These are phyloP conservation scores for Eumaeus atala DNA, from an alignment of 1,140 invertebrate genomes.

Conservation along the genomic window DNA sequence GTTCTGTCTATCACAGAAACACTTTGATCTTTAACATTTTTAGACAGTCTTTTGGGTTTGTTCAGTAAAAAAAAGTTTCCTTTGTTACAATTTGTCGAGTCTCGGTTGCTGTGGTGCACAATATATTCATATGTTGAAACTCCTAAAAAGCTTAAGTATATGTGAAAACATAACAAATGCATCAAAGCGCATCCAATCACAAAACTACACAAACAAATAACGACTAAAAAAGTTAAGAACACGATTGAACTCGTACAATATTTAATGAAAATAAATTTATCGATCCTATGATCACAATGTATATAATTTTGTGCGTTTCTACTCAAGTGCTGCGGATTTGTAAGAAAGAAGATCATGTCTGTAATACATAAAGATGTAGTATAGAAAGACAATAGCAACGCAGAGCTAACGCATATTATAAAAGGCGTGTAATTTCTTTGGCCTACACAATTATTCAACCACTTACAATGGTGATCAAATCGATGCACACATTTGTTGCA, in stretches of 20 bases:
- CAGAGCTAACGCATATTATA: constrained; percentile 88
- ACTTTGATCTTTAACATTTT: constrained; percentile 16
- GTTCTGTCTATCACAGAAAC: constrained; percentile 25
- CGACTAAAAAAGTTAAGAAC: constrained; percentile 79
- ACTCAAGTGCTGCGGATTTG: constrained; percentile 73
- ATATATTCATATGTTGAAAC: constrained; percentile 94
- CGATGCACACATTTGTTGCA: constrained; percentile 97
- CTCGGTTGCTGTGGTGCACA: constrained; percentile 23
- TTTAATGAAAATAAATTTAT: constrained; percentile 29
- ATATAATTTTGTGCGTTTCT: constrained; percentile 57
- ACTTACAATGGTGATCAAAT: constrained; percentile 98
- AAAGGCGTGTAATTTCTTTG: constrained; percentile 92
- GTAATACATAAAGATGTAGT: constrained; percentile 80
- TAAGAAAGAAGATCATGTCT: constrained; percentile 79
- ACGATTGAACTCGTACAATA: constrained; percentile 59
- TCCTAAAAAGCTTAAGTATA: constrained; percentile 88
- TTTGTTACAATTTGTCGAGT: constrained; percentile 15
- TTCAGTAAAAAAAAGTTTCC: neutral
- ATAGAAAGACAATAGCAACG: constrained; percentile 82
- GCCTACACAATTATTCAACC: constrained; percentile 98
- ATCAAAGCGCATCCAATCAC: constrained; percentile 85
- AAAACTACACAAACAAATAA: constrained; percentile 81
- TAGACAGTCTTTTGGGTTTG: constrained; percentile 9
- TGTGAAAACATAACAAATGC: constrained; percentile 92
- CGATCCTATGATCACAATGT: constrained; percentile 36